Conservation (phyloP, 53 echinoderm and acorn worm genomes). For the Zoroaster sp. region DNA sequence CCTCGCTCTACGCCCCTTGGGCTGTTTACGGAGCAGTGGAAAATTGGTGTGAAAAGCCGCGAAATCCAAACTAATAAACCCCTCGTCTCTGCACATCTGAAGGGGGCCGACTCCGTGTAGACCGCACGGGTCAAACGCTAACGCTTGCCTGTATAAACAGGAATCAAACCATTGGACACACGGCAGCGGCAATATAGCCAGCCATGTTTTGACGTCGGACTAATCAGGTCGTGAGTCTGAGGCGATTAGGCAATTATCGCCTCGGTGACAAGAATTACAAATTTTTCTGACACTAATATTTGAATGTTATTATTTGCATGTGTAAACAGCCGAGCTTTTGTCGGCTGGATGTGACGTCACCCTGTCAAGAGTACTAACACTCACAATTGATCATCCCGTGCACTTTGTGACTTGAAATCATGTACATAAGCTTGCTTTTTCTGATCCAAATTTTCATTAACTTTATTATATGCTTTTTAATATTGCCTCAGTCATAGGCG, state of each 20-base stretch:
- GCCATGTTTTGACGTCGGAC: slow-evolving; percentile 39
- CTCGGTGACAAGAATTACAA: slow-evolving; percentile 52
- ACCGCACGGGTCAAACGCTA: slow-evolving; percentile 46
- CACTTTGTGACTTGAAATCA: background rate
- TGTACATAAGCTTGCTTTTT: background rate
- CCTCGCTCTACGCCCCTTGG: slow-evolving; percentile 8
- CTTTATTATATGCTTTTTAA: background rate
- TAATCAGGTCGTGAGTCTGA: slow-evolving; percentile 36
- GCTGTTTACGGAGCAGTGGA: slow-evolving; percentile 47
- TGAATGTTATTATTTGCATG: slow-evolving; percentile 55
- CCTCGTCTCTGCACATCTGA: slow-evolving; percentile 21
- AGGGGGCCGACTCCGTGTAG: slow-evolving; percentile 1
- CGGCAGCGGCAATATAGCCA: slow-evolving; percentile 14
- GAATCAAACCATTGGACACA: slow-evolving; percentile 19
- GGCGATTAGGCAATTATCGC: slow-evolving; percentile 45
- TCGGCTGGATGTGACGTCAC: slow-evolving; percentile 23
- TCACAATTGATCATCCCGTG: background rate
- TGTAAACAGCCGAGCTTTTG: slow-evolving; percentile 47
- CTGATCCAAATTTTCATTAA: background rate
- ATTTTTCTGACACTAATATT: slow-evolving; percentile 60
- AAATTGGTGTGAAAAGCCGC: slow-evolving; percentile 60
- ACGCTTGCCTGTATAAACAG: slow-evolving; percentile 45
- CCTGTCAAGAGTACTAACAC: slow-evolving; percentile 1
- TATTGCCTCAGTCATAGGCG: too few relatives aligned
- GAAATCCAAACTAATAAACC: slow-evolving; percentile 59